Percentiles rank a stretch among this genome's conserved stretches.
Conservation (phyloP, 1,140 invertebrate species). For the Neoseiulus cucumeris region DNA sequence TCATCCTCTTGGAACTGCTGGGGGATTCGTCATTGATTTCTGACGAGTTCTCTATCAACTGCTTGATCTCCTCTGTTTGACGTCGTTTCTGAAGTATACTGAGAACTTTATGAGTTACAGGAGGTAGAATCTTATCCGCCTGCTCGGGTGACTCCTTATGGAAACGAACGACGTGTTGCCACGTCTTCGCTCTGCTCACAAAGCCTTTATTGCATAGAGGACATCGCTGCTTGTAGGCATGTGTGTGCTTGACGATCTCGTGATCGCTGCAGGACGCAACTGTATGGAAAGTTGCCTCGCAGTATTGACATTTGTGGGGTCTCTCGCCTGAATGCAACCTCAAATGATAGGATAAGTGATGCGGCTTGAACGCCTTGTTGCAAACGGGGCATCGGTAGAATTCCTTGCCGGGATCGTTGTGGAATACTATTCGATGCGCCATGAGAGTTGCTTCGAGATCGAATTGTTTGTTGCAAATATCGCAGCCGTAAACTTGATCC, state of each 20-base stretch:
- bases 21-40: too few relatives aligned
- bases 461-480: not conserved
- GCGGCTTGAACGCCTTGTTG: constrained; percentile 2
- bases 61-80: not conserved
- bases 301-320: constrained; percentile 1
- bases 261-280: constrained; percentile 3
- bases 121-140: not conserved
- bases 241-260: not conserved
- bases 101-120: not conserved
- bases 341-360: constrained; percentile 2
- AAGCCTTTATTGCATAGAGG: not conserved
- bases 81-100: constrained; percentile 1
- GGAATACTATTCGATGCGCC: constrained; percentile 1
- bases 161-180: not conserved
- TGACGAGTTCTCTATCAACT: not conserved
- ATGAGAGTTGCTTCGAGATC: constrained; percentile 9
- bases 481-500: not conserved
- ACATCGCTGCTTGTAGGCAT: not conserved
- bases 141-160: not conserved
- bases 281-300: not conserved
- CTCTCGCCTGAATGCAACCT: not conserved
- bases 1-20: too few relatives aligned
- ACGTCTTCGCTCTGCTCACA: not conserved
- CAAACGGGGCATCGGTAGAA: not conserved
- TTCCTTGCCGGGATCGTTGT: constrained; percentile 8